Evolutionary conservation across 2,888 invertebrate genomes (phyloP), one percentile per base, ranked within the genome.

Genomic region (Cacoxenus indagator): DNA sequence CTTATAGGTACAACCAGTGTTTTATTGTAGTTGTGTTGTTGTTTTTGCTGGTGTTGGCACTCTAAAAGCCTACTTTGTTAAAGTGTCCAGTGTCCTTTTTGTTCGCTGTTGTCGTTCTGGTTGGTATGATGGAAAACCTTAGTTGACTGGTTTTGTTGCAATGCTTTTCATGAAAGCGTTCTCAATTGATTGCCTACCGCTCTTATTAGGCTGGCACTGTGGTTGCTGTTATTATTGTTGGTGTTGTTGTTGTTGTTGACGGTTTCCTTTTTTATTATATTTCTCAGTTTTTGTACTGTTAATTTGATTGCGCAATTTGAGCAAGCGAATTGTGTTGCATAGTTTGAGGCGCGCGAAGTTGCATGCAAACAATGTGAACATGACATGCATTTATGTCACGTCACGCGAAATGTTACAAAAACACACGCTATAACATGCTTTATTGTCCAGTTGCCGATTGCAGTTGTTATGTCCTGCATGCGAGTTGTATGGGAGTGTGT

Each of bases 341-440:
- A 83, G 84, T 81, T 80, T 82, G 81, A 76, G 81, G 84, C 83
- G 84, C 77, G 78, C 74, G 65, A 72, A 55, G 73, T 73, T 69
- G 73, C 76, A 70, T 70, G 72, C 70, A 69, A 59, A 64, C 70
- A 65, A 64, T 61, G 61, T 48, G 76, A 81, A 80, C 84, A 84
- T 82, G 84, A 85, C 85, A 85, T 85, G 84, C 81, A 83, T 84
- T 86, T 85, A 85, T 84, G 85, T 84, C 85, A 85, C 85, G 85
- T 82, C 80, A 81, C 80, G 81, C 81, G 81, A 71, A 75, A 76
- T 64, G 59, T 55, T 67, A 48, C 48, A 67, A 1, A 45, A 1
- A 24, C n/a, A 26, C 14, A 62, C 8, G 22, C 24, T 43, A 14
- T n/a, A 14, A 57, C 29, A 29, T 43, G 45, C n/a, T n/a, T n/a